Evolutionary conservation across 2,797 vertebrate genomes (phyloP).

Genomic region (Hypotaenidia okinawae): DNA sequence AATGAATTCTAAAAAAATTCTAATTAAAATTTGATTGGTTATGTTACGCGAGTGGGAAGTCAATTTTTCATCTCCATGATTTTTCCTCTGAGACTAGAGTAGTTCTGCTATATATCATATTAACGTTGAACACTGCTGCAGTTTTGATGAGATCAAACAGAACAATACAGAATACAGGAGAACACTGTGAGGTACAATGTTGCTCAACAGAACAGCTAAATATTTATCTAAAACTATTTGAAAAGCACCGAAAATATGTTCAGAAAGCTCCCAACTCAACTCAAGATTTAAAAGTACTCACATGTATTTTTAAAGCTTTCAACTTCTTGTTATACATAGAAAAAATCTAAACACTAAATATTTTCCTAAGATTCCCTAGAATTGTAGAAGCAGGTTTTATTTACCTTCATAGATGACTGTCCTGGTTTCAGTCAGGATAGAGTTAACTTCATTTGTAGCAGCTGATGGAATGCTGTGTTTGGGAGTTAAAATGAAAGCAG

Average conservation of each 20-base stretch:
- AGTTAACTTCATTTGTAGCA: too few species aligned
- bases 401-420: not conserved
- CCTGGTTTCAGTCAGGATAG: too few species aligned
- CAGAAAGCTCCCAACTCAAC: not conserved
- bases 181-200: not conserved
- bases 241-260: not conserved
- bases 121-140: not conserved
- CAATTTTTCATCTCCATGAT: slow-evolving; percentile 2
- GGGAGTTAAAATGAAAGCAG: too few species aligned
- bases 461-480: too few species aligned
- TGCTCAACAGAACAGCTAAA: not conserved
- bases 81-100: not conserved
- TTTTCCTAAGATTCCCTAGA: not conserved
- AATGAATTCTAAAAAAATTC: slow-evolving; percentile 33
- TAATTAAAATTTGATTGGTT: slow-evolving; percentile 52
- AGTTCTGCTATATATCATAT: not conserved
- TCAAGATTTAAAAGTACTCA: not conserved
- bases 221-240: not conserved
- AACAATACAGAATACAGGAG: not conserved
- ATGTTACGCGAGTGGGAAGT: not conserved
- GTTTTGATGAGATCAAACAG: not conserved
- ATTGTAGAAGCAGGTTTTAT: not conserved
- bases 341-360: not conserved
- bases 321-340: not conserved
- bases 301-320: not conserved